Evolutionary conservation across 2,888 invertebrate species (phyloP), one percentile per base, ranked within the genome.

Genomic region (Agrilus mali): DNA sequence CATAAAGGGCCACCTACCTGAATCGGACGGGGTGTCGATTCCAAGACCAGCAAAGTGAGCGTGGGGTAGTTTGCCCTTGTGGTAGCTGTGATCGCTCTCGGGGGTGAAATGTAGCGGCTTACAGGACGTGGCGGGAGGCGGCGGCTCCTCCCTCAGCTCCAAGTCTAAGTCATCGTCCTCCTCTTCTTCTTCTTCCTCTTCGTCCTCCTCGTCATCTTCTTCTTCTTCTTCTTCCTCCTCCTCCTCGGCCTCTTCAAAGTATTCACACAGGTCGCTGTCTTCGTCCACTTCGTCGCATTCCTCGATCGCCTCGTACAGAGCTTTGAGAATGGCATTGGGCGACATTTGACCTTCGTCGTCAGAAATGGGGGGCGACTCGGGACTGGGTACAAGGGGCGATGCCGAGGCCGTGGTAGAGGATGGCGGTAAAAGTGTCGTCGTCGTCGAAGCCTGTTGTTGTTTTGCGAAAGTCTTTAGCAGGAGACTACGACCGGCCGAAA

Each of bases 21-120:
- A 89, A 75, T 90, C 90, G 35, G 90, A 89, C 43, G 90, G 89
- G 52, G 90, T 89, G 60, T 87, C 86, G 20, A 87, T 77, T 53
- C 86, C 86, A 41, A 85, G 75, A 55, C 74, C 74, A 59, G 82
- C 82, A 49, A 80, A 72, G 61, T 71, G 73, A 63, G 69, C 70
- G 44, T 57, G 55, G 31, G 62, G 56, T 51, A 67, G 69, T 53
- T 71, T 72, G 56, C 77, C 74, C 51, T 78, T 77, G 51, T 80
- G 76, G 52, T 87, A 86, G 68, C 77, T 83, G 71, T 73, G 86
- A 71, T 74, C 86, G 52, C 65, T 60, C 40, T 55, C 60, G 15
- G 58, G 57, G 20, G 61, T 59, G 22, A 47, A 50, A 36, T 47
- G 50, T 16, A 27, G 8, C 27, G 27, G 27, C 27, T 27, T 27